Evolutionary conservation across 1,140 invertebrate genomes (phyloP).

Genomic region (Ceratina calcarata): DNA sequence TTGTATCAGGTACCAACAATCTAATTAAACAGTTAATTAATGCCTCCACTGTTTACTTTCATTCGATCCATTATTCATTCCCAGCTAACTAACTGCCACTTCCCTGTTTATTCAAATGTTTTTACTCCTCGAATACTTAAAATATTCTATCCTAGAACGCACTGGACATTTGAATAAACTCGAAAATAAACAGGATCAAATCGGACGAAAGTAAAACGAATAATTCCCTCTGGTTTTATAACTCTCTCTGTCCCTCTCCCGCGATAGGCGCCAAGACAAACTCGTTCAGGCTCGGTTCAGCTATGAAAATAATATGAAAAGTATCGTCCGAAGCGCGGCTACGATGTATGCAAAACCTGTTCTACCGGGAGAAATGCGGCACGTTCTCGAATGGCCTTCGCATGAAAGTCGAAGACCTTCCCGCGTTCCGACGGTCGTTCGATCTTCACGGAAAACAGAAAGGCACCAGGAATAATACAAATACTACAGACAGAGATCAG

Average conservation of each 20-base stretch:
- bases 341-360: constrained; percentile 43
- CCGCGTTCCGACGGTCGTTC: constrained; percentile 49
- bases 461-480: no score
- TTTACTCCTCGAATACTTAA: no score
- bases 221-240: neutral
- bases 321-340: neutral
- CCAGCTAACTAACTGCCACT: neutral
- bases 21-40: no score
- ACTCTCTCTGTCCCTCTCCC: neutral
- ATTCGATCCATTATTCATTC: neutral
- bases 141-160: neutral
- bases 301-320: constrained; percentile 15
- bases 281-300: neutral
- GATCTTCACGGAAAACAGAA: constrained; percentile 11
- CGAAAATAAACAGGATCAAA: neutral
- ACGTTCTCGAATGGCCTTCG: constrained; percentile 64
- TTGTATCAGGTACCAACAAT: neutral
- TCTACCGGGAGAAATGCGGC: constrained; percentile 40
- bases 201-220: no score
- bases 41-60: neutral
- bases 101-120: neutral
- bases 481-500: neutral
- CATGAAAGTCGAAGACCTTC: constrained; percentile 64
- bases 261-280: neutral
- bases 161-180: neutral